Base-by-base conservation (phyloP, 2,888 invertebrate species). In the Chloroclysta siterata region DNA sequence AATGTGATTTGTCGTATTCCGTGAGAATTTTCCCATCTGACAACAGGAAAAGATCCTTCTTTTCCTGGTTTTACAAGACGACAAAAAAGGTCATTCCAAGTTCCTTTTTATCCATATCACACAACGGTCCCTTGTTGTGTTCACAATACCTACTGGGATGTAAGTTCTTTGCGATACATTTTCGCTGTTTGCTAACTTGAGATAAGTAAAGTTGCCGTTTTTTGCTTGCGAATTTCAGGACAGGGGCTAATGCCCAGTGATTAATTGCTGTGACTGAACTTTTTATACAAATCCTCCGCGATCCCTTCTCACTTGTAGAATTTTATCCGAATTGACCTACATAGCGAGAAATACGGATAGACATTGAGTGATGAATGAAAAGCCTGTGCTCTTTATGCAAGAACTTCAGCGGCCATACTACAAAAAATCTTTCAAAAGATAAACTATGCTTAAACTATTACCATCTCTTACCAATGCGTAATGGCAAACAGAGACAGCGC, bases 181-280 rank as follows among this genome's bases (percentile, higher is more conserved):
- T 50, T 14, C 14, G n/a, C 29, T 29, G 29, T 50, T 50, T 29
- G 46, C 28, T 48, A 28, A 22, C 22, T 28, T 28, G n/a, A 28
- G 22, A 48, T 48, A 48, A 46, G 47, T n/a, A n/a, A 47, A 47
- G 44, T 55, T 51, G 48, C 10, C 48, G 11, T 36, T 57, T 68
- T 68, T 74, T 76, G 68, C 66, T 63, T 13, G 54, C 66, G 72
- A 68, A 52, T 63, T 66, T 66, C 64, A 65, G 71, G 72, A 71
- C 68, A 72, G 68, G 75, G 75, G 72, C 79, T 78, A 78, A 81
- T 74, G 66, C 73, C 67, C 65, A 60, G 72, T 79, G 81, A 81
- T 80, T 79, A 81, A 81, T 78, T 76, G 73, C 61, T 52, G 62
- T 57, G 65, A 69, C 65, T 67, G 72, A 79, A 77, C 68, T 72